Evolutionary conservation across 1,140 invertebrate species (phyloP), one percentile per base, ranked within the genome.

Genomic region (Ylistrum balloti): DNA sequence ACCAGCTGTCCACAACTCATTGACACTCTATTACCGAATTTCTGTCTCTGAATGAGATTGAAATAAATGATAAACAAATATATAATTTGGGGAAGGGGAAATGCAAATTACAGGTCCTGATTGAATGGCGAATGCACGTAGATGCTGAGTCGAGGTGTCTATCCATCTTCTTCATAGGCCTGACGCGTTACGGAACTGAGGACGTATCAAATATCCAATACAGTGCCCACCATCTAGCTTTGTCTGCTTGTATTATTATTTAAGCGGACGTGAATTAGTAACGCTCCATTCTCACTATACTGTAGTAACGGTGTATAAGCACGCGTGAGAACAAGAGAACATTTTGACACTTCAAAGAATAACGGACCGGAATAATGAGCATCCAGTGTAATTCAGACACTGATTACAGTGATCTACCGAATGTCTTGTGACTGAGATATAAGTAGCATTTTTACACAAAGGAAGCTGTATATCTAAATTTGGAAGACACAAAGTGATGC

Each of bases 321-420:
- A 74, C 56, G 56, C 56, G 56, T 74, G 45, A 56, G 22, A 3
- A 22, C 22, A 28, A 74, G n/a, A 74, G 56, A 74, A 28, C 56
- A 74, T 74, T n/a, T 74, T 74, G 22, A 28, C 56, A 28, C 56
- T 74, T 74, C n/a, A 74, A 74, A 74, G 22, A 74, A 74, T n/a
- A 3, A 74, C 56, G 17, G 20, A 17, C 22, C 2, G 56, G n/a
- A 1, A 74, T 74, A 74, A 74, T 74, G 56, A 74, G n/a, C 56
- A 74, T 74, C 28, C 56, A 74, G 9, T 74, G 7, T 74, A 7
- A n/a, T 2, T 2, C n/a, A 28, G 56, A 28, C 56, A 74, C 17
- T n/a, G 56, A 5, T 17, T 28, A 5, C n/a, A n/a, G n/a, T n/a
- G 13, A 5, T n/a, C n/a, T 0, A 74, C 9, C 9, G 15, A 2